phyloP scores from a whole-genome alignment of 2,113 vertebrate species.

The Campylomormyrus tamandua region DNA sequence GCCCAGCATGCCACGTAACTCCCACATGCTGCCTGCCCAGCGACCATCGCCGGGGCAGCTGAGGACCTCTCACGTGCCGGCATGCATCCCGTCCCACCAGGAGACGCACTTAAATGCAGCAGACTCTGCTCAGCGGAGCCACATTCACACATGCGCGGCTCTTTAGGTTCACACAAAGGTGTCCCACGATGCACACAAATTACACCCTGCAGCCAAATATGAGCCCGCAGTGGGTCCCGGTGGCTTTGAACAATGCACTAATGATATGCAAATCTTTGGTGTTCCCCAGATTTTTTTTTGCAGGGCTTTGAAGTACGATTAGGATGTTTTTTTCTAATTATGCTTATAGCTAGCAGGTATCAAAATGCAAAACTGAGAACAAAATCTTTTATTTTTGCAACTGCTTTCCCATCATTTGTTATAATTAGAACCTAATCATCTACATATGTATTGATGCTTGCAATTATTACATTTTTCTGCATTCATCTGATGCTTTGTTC shows the following conservation, averaged over 20 bases:
- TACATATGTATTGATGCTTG: not conserved
- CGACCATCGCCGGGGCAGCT: not conserved
- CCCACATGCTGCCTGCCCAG: not conserved
- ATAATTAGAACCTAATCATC: not conserved
- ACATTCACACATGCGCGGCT: not conserved
- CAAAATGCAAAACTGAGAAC: constrained; percentile 9
- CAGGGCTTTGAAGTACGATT: constrained; percentile 3
- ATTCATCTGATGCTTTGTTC: not conserved
- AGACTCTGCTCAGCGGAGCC: not conserved
- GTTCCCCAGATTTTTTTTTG: not conserved
- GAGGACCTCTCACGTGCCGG: not conserved
- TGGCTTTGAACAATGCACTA: constrained; percentile 9
- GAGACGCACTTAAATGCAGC: not conserved
- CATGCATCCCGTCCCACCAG: not conserved
- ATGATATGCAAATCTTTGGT: constrained; percentile 9
- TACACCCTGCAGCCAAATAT: not conserved
- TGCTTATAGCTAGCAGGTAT: not conserved
- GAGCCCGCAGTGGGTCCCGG: not conserved
- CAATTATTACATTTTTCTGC: not conserved
- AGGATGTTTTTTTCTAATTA: constrained; percentile 2
- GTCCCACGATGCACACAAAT: not conserved
- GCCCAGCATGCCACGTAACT: not conserved
- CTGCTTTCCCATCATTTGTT: not conserved
- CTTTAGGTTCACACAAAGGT: not conserved
- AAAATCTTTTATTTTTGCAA: not conserved